phyloP scores from a whole-genome alignment of 2,797 vertebrate species.

The Arrhamphus sclerolepis region DNA sequence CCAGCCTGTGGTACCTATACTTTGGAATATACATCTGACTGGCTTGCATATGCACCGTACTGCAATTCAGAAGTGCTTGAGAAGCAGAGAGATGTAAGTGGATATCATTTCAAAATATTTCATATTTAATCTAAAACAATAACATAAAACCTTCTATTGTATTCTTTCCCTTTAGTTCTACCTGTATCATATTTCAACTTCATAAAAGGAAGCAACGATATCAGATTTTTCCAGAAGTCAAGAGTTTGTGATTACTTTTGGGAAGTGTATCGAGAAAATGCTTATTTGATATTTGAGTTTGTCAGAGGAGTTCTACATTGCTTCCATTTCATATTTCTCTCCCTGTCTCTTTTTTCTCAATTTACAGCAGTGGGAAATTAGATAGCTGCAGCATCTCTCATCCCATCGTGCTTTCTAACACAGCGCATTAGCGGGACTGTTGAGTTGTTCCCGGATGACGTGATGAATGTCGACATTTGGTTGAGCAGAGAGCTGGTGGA shows the following conservation, averaged over 20 bases:
- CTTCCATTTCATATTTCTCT: constrained; percentile 27
- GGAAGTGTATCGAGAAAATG: constrained; percentile 35
- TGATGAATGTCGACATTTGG: constrained; percentile 60
- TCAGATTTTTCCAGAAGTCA: constrained; percentile 22
- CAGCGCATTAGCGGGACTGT: constrained; percentile 40
- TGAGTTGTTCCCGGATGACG: constrained; percentile 54
- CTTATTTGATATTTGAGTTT: constrained; percentile 48
- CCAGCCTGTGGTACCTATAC: constrained; percentile 1
- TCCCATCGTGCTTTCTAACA: constrained; percentile 44
- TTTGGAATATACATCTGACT: constrained; percentile 47
- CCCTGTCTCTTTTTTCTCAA: constrained; percentile 19
- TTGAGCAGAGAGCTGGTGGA: constrained; percentile 41
- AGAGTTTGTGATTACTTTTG: constrained; percentile 32
- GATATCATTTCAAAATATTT: constrained; percentile 51
- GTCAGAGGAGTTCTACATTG: constrained; percentile 37
- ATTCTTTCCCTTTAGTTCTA: constrained; percentile 43
- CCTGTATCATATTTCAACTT: constrained; percentile 32
- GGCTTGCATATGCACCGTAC: constrained; percentile 31
- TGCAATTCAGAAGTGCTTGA: constrained; percentile 19
- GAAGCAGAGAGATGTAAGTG: constrained; percentile 37
- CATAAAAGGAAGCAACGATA: constrained; percentile 20
- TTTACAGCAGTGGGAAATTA: constrained; percentile 53
- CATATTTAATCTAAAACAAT: constrained; percentile 57
- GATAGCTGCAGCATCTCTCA: constrained; percentile 42
- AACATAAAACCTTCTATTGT: constrained; percentile 47